phyloP scores from a whole-genome alignment of 2,888 invertebrate genomes.

The Ashinkailepas kermadecensis region DNA sequence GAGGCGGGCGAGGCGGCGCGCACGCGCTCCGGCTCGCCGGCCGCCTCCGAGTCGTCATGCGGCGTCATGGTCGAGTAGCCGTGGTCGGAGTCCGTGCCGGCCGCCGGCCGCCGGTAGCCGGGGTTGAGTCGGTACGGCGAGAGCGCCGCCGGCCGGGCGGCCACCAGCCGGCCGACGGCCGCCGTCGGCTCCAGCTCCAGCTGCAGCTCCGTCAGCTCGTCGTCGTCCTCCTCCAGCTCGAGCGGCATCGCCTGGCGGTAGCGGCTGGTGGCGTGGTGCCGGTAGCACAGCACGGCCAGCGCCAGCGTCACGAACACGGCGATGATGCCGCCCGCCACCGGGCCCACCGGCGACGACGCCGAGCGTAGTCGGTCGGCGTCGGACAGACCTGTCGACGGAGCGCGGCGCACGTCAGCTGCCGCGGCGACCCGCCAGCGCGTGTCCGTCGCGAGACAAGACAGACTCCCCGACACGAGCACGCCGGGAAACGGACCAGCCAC shows the following conservation, averaged over 20 bases:
- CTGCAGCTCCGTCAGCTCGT: conserved; percentile 3
- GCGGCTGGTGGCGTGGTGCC: conserved; percentile 46
- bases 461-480: no score
- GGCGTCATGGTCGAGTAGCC: conserved; percentile 93
- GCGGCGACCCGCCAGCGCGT: background rate
- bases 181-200: background rate
- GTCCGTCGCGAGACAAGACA: no score
- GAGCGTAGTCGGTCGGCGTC: background rate
- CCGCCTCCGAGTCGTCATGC: conserved; percentile 69
- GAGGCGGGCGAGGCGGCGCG: conserved; percentile 15
- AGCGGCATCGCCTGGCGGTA: conserved; percentile 26
- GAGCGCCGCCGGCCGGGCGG: conserved; percentile 55
- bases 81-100: conserved; percentile 79
- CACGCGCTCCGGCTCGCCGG: conserved; percentile 7
- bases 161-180: conserved; percentile 22
- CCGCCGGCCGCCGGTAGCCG: conserved; percentile 61
- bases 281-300: conserved; percentile 74
- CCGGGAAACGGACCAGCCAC: no score
- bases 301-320: conserved; percentile 72
- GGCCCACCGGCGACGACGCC: conserved; percentile 43
- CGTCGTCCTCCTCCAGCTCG: conserved; percentile 25
- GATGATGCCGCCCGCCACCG: conserved; percentile 76
- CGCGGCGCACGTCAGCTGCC: background rate
- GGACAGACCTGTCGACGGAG: background rate
- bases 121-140: conserved; percentile 79